Evolutionary conservation across 1,140 invertebrate species (phyloP).

Genomic region (Gonatopus flavifemur): DNA sequence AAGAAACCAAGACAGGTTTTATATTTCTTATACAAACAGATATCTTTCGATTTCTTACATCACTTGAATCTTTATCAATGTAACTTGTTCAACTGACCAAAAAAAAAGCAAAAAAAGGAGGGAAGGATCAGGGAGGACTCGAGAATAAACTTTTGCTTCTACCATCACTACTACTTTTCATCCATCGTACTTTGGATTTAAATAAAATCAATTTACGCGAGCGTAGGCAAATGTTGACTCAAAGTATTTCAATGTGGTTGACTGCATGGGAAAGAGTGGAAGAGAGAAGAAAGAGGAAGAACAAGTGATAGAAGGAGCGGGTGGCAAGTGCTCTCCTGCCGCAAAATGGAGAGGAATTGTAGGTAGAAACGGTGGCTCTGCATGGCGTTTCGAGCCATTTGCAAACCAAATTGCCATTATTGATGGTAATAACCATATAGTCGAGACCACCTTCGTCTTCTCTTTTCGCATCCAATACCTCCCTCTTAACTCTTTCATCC

Average conservation of each 20-base stretch:
- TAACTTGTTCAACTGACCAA: no score
- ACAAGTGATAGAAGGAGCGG: no score
- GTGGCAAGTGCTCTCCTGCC: constrained; percentile 45
- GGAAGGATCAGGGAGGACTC: no score
- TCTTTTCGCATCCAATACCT: neutral
- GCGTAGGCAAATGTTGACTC: constrained; percentile 57
- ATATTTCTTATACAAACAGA: no score
- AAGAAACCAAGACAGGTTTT: no score
- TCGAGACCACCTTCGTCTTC: constrained; percentile 33
- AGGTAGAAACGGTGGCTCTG: constrained; percentile 49
- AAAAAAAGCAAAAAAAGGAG: no score
- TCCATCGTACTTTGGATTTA: constrained; percentile 50
- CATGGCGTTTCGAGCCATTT: constrained; percentile 52
- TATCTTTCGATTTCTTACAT: no score
- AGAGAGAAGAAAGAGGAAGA: no score
- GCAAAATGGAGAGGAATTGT: constrained; percentile 55
- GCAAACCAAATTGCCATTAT: constrained; percentile 59
- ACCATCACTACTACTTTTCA: no score
- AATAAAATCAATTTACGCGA: constrained; percentile 56
- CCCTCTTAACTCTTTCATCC: constrained; percentile 2
- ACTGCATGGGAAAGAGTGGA: constrained; percentile 37
- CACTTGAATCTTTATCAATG: no score
- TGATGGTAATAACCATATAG: constrained; percentile 58
- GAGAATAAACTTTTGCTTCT: no score
- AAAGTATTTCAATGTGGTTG: constrained; percentile 54